phyloP scores from a whole-genome alignment of 2,888 invertebrate genomes.

The Apamea anceps region DNA sequence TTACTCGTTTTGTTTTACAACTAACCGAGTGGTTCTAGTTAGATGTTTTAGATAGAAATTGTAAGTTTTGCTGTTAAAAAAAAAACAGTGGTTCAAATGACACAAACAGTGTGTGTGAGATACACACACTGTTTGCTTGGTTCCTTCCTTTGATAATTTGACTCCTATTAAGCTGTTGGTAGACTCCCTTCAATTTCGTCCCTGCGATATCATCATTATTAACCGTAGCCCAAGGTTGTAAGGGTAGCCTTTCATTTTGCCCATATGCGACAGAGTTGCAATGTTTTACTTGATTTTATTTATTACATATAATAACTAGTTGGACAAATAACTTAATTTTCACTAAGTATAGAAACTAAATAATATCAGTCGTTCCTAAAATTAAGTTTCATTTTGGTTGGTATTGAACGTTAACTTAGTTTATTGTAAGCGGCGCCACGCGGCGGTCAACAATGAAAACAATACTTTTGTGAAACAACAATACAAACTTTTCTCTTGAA shows the following conservation, averaged over 20 bases:
- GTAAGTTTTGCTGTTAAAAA: background rate
- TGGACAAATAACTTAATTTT: background rate
- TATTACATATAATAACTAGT: background rate
- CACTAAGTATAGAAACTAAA: background rate
- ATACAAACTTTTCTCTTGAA: background rate
- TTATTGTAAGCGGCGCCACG: background rate
- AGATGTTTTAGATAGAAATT: too few relatives aligned
- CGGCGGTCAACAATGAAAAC: background rate
- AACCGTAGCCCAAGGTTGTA: background rate
- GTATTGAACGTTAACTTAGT: background rate
- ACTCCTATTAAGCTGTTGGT: conserved; percentile 25
- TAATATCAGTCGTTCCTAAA: background rate
- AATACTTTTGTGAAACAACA: conserved; percentile 20
- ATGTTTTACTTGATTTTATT: conserved; percentile 13
- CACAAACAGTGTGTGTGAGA: background rate
- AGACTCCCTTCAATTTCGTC: conserved; percentile 8
- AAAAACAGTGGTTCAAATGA: conserved; percentile 8
- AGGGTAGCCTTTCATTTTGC: background rate
- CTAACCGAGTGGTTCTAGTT: background rate
- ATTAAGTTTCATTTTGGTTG: background rate
- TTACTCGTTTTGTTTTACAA: background rate
- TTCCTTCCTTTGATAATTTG: conserved; percentile 37
- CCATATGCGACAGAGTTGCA: background rate
- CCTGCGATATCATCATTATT: conserved; percentile 35
- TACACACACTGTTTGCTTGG: background rate